Evolutionary conservation across 1,140 invertebrate genomes (phyloP), one percentile per base, ranked within the genome.

Genomic region (Caenorhabditis latens): DNA sequence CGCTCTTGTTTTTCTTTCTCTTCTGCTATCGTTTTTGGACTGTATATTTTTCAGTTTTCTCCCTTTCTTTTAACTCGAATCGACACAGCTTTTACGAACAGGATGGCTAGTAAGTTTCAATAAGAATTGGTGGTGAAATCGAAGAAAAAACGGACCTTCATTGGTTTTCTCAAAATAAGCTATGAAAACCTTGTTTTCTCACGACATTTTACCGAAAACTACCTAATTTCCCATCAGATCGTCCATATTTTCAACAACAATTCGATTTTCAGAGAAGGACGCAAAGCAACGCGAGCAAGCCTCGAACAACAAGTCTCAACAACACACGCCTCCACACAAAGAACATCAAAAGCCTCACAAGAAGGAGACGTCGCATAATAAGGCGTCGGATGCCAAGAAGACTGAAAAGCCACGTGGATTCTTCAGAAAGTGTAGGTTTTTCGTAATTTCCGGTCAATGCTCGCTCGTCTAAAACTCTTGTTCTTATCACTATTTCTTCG

Each of bases 191-290:
- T 58, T 19, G 4, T 24, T 32, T 14, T 32, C 24, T n/a, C 21
- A 32, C 21, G n/a, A 63, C 19, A 7, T 32, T 11, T 8, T 11
- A 24, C 24, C 6, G 1, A 32, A 21, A 8, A n/a, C n/a, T n/a
- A n/a, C n/a, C n/a, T n/a, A n/a, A n/a, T n/a, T n/a, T n/a, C n/a
- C n/a, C n/a, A n/a, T n/a, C n/a, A n/a, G n/a, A n/a, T n/a, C n/a
- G n/a, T n/a, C n/a, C n/a, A n/a, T n/a, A n/a, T n/a, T n/a, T n/a
- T n/a, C n/a, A n/a, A n/a, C n/a, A n/a, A n/a, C n/a, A n/a, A n/a
- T n/a, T n/a, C n/a, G n/a, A n/a, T 65, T 84, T 84, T 4, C 84
- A 84, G 84, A 84, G 46, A 65, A 84, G 58, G 46, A 43, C 55
- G 61, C 84, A 7, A 84, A 84, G 57, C 83, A 84, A 5, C 83